Conservation (phyloP, 2,113 vertebrate genomes). For the Anser cygnoides region DNA sequence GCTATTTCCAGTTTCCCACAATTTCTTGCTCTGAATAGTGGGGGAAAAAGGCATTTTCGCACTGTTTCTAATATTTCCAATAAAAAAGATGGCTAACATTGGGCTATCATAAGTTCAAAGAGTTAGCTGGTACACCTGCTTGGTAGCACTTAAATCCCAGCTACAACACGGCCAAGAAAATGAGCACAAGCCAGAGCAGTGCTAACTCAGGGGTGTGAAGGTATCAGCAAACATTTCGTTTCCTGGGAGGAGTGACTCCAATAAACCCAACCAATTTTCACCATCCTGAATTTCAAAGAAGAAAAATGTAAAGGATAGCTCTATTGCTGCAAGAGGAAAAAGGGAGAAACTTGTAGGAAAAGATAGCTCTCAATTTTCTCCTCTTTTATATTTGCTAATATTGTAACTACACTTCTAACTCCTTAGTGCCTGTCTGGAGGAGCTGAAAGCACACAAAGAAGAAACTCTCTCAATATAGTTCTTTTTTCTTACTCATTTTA, state of each 20-base stretch:
- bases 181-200: not conserved
- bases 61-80: not conserved
- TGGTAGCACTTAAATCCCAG: not conserved
- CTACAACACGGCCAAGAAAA: not conserved
- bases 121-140: accelerated
- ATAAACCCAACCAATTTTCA: not conserved
- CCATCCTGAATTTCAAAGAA: not conserved
- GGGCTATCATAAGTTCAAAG: not conserved
- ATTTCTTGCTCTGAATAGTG: not conserved
- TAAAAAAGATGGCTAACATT: not conserved
- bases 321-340: not conserved
- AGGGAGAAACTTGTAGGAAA: not conserved
- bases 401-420: not conserved
- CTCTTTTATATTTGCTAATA: not conserved
- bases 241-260: not conserved
- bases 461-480: not conserved
- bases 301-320: not conserved
- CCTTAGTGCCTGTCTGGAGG: not conserved
- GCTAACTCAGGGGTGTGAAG: not conserved
- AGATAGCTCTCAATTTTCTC: not conserved
- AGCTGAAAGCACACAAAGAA: not conserved
- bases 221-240: not conserved
- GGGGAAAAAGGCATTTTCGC: not conserved
- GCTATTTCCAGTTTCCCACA: not conserved
- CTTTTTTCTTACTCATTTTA: not conserved